phyloP scores from a whole-genome alignment of 2,888 invertebrate genomes.

The Ellobium chinense region DNA sequence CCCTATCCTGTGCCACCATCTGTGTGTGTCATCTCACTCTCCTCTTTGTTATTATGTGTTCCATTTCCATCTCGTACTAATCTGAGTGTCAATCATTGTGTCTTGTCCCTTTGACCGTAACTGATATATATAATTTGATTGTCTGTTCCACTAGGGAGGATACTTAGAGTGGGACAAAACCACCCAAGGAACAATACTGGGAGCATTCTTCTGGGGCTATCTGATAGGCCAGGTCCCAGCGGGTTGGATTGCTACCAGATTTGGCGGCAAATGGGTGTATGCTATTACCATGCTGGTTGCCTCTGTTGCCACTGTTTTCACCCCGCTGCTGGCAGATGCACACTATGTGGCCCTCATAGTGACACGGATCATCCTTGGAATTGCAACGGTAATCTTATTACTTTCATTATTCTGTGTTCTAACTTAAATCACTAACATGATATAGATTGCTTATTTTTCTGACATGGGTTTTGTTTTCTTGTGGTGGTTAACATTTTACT shows the following conservation, averaged over 20 bases:
- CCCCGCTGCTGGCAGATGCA: constrained; percentile 68
- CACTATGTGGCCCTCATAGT: constrained; percentile 64
- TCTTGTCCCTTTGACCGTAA: too few relatives aligned
- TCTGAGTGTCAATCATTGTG: too few relatives aligned
- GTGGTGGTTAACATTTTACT: background rate
- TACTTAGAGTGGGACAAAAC: constrained; percentile 67
- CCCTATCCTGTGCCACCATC: too few relatives aligned
- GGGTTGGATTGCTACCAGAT: constrained; percentile 73
- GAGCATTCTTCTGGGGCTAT: constrained; percentile 74
- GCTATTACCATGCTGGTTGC: constrained; percentile 69
- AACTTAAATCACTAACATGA: background rate
- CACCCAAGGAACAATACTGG: constrained; percentile 67
- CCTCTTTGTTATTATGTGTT: too few relatives aligned
- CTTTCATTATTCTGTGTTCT: background rate
- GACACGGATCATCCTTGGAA: constrained; percentile 63
- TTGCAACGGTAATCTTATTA: constrained; percentile 61
- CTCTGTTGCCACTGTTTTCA: constrained; percentile 66
- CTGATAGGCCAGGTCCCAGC: constrained; percentile 70
- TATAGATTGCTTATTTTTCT: background rate
- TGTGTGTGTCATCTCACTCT: too few relatives aligned
- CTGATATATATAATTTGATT: too few relatives aligned
- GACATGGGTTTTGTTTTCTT: background rate
- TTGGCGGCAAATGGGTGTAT: constrained; percentile 72
- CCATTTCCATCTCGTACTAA: too few relatives aligned
- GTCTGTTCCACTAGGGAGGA: constrained; percentile 58